Conservation (phyloP, 1,140 invertebrate genomes). For the Ceratina calcarata region DNA sequence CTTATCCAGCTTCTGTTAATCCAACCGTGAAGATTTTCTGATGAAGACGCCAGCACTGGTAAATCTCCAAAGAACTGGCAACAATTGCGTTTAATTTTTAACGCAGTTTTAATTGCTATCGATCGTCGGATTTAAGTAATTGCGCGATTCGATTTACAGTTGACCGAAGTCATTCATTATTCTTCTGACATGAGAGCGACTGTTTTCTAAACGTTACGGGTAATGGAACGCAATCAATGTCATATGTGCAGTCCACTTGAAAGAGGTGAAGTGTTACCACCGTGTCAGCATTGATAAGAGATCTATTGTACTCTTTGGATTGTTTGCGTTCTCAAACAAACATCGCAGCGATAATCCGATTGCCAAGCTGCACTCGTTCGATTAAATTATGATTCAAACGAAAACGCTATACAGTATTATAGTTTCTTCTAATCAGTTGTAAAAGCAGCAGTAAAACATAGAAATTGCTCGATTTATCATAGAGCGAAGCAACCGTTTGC, state of each 20-base stretch:
- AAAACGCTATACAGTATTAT: too few species aligned
- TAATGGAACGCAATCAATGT: background rate
- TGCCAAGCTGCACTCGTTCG: background rate
- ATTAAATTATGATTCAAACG: too few species aligned
- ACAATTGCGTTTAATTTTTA: background rate
- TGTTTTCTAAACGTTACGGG: background rate
- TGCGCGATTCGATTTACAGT: background rate
- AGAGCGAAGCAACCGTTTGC: background rate
- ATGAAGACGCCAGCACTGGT: slow-evolving; percentile 7
- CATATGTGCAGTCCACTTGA: too few species aligned
- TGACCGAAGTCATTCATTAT: background rate
- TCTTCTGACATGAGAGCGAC: background rate
- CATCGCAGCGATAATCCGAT: background rate
- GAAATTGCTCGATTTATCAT: background rate
- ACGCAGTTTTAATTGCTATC: background rate
- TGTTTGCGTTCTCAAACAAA: background rate
- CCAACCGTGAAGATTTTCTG: background rate
- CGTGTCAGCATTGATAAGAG: too few species aligned
- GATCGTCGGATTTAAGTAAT: background rate
- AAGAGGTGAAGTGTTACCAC: too few species aligned
- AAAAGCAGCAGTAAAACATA: background rate
- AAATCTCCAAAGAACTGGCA: background rate
- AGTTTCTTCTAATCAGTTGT: too few species aligned
- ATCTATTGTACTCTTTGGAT: too few species aligned
- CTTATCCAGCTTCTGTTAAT: background rate